These are phyloP conservation scores for Leptinotarsa tumamoca DNA, from an alignment of 2,888 invertebrate species.

Conservation along the genomic window DNA sequence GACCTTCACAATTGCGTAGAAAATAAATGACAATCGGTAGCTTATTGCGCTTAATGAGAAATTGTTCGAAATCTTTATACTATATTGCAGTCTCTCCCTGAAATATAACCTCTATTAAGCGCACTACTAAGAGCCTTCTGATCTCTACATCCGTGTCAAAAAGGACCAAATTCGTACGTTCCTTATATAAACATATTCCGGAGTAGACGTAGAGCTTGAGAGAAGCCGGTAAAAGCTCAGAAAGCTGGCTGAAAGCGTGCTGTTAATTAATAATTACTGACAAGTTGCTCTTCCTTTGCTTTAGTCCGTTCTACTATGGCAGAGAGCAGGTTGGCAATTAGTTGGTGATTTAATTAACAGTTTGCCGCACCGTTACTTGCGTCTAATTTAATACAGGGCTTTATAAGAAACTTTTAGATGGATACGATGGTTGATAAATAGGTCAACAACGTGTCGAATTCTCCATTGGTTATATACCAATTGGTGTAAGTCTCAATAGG, in stretches of 20 bases:
- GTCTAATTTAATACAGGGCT: conserved; percentile 54
- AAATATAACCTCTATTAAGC: conserved; percentile 53
- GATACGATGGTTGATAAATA: conserved; percentile 29
- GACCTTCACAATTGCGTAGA: conserved; percentile 64
- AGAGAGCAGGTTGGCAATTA: conserved; percentile 55
- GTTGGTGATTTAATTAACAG: conserved; percentile 63
- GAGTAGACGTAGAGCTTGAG: conserved; percentile 63
- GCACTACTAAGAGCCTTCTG: conserved; percentile 41
- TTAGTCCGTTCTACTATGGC: conserved; percentile 61
- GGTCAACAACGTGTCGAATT: conserved; percentile 30
- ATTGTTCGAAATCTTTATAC: conserved; percentile 66
- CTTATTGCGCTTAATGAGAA: conserved; percentile 66
- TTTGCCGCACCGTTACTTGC: conserved; percentile 62
- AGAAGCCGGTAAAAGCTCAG: conserved; percentile 69
- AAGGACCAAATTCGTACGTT: conserved; percentile 50
- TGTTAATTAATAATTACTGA: conserved; percentile 71
- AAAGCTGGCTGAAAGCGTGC: conserved; percentile 68
- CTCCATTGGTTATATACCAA: not conserved
- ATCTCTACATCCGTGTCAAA: conserved; percentile 31
- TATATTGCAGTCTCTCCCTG: conserved; percentile 50
- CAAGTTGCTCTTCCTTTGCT: conserved; percentile 68
- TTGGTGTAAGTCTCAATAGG: too few species aligned
- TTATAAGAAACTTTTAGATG: conserved; percentile 47
- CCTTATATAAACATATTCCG: conserved; percentile 65
- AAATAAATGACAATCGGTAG: conserved; percentile 66